These are phyloP conservation scores for Tethea ocularis DNA, from an alignment of 2,888 invertebrate genomes.

Conservation along the genomic window DNA sequence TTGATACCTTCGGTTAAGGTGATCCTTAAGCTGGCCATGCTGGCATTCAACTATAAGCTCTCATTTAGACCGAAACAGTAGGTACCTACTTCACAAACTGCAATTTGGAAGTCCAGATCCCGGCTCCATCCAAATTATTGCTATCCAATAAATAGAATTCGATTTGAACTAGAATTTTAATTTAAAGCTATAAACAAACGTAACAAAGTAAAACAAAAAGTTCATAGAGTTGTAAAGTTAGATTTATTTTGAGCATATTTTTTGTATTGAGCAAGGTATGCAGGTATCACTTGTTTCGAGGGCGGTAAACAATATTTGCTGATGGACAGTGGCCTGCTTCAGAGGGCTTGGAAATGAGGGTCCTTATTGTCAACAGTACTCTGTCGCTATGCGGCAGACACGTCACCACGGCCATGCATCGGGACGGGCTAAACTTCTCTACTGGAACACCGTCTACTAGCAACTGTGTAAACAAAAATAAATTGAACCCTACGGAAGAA, in stretches of 20 bases:
- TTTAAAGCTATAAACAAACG: too few species aligned
- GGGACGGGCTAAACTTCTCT: slow-evolving; percentile 49
- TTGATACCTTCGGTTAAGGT: too few species aligned
- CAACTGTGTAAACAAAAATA: slow-evolving; percentile 38
- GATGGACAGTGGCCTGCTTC: slow-evolving; percentile 28
- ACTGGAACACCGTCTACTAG: slow-evolving; percentile 55
- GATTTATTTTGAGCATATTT: neutral
- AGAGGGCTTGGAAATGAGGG: slow-evolving; percentile 31
- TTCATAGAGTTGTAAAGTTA: too few species aligned
- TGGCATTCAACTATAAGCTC: too few species aligned
- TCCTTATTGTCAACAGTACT: slow-evolving; percentile 51
- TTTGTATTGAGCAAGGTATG: neutral
- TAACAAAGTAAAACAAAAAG: too few species aligned
- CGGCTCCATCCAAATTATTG: too few species aligned
- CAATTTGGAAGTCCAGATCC: too few species aligned
- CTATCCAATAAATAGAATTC: too few species aligned
- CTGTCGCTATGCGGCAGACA: slow-evolving; percentile 49
- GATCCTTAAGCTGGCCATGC: too few species aligned
- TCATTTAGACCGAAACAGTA: too few species aligned
- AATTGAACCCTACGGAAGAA: neutral
- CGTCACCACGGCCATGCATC: slow-evolving; percentile 53
- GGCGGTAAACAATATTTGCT: slow-evolving; percentile 44
- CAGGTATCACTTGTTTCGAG: slow-evolving; percentile 23
- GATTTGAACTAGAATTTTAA: too few species aligned
- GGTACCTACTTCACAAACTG: too few species aligned